Base-by-base conservation (phyloP, 2,888 invertebrate species). In the Troides oblongomaculatus region DNA sequence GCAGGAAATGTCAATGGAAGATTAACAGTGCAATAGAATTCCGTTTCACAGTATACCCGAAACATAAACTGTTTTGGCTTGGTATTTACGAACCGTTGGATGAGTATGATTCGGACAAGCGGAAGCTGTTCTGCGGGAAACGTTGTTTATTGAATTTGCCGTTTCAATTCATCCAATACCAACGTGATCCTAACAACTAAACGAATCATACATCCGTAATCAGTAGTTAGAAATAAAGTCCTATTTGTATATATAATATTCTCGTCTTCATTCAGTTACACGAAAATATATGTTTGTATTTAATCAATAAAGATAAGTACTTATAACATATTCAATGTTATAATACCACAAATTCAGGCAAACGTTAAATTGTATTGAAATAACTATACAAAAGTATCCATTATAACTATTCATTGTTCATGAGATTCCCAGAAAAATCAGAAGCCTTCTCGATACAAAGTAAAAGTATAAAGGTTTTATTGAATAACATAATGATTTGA, bases 31-130 rank as follows among this genome's bases (percentile, higher is more conserved):
- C 50, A 21, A 36, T 21, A 62, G 59, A 58, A 36, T 63, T 65
- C 43, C 25, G 60, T 65, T 63, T 63, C 36, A 62, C 39, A 63
- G 50, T 59, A 58, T 39, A 36, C 56, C 5, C n/a, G 12, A 43
- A 39, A 59, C 69, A 69, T 62, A 58, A 46, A 60, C 63, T 59
- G 53, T 60, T 46, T 39, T 25, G 58, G 63, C 43, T 50, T 17
- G 12, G 50, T 56, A 62, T 64, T 63, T 53, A 56, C 70, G 66
- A 63, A 60, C 59, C 60, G 63, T 70, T 70, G 70, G 59, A 21
- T n/a, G 23, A 25, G 65, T 66, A 69, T 57, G 57, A 46, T 36
- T 59, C 53, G 50, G n/a, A 59, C 59, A 25, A 43, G 46, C 46
- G 43, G 30, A 50, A 53, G 53, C 53, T 18, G 53, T 53, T 53